These are phyloP conservation scores for Dasypogon diadema DNA, from an alignment of 2,888 invertebrate species.

Conservation along the genomic window DNA sequence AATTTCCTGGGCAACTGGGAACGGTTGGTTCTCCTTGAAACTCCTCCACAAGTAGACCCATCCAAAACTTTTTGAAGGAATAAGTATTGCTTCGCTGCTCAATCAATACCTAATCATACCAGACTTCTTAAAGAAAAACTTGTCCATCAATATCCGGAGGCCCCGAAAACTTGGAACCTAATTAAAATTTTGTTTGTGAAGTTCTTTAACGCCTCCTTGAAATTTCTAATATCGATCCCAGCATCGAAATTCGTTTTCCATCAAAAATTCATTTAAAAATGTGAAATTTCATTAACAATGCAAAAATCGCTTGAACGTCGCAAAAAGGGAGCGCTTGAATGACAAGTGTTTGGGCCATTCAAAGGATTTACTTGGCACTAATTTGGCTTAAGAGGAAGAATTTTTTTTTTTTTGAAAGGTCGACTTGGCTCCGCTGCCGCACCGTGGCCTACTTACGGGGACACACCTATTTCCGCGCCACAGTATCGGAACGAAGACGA, in stretches of 20 bases:
- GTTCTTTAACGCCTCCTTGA: not conserved
- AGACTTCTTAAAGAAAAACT: no score
- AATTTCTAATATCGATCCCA: not conserved
- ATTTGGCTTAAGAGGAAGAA: not conserved
- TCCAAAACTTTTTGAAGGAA: no score
- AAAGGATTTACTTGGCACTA: not conserved
- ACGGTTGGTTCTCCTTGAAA: no score
- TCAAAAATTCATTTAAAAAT: slow-evolving; percentile 1
- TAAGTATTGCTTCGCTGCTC: no score
- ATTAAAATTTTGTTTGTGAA: slow-evolving; percentile 21
- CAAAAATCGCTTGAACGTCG: not conserved
- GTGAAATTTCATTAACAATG: slow-evolving; percentile 2
- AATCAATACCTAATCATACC: no score
- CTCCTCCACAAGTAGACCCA: no score
- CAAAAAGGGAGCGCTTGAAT: not conserved
- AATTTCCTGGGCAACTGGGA: no score
- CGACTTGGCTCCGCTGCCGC: no score
- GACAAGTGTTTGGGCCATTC: not conserved
- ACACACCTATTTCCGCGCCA: not conserved
- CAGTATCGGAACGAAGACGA: not conserved
- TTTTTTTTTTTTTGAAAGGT: no score
- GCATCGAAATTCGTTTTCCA: not conserved
- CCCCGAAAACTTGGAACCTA: not conserved
- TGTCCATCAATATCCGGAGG: no score
- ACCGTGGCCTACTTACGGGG: not conserved